These are phyloP conservation scores for Scaptomyza polygonia DNA, from an alignment of 2,888 invertebrate genomes.

Conservation along the genomic window DNA sequence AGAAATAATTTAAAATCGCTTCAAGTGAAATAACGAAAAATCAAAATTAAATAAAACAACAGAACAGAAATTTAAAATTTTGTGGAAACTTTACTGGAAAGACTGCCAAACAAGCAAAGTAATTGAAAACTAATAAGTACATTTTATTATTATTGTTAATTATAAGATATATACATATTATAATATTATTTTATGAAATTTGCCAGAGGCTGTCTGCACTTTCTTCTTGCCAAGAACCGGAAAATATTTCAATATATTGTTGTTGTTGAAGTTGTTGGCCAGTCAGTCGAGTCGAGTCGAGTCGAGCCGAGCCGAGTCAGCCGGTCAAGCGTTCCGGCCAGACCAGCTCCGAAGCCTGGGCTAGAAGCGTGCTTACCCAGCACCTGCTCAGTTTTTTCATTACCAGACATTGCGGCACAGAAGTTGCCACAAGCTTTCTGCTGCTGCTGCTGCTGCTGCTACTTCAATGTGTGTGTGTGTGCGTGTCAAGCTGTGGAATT, in stretches of 20 bases:
- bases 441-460: not conserved
- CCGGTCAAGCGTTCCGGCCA: constrained; percentile 67
- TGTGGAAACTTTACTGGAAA: constrained; percentile 30
- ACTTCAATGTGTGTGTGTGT: constrained; percentile 29
- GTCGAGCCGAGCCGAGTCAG: constrained; percentile 44
- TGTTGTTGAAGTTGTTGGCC: constrained; percentile 41
- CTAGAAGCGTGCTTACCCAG: constrained; percentile 49
- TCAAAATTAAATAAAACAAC: constrained; percentile 9
- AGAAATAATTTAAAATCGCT: constrained; percentile 53
- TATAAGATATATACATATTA: not conserved
- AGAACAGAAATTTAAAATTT: constrained; percentile 18
- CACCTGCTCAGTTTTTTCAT: constrained; percentile 58
- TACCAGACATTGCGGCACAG: constrained; percentile 74
- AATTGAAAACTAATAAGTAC: constrained; percentile 29
- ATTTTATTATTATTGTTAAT: constrained; percentile 2
- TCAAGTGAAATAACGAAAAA: constrained; percentile 55
- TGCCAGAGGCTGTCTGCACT: constrained; percentile 38
- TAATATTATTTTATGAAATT: not conserved
- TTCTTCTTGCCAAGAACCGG: constrained; percentile 52
- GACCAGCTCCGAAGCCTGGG: constrained; percentile 26
- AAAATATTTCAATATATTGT: constrained; percentile 46
- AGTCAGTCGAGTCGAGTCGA: constrained; percentile 65
- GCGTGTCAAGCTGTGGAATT: constrained; percentile 74
- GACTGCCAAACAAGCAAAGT: constrained; percentile 38
- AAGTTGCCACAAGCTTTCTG: constrained; percentile 48